Base-by-base conservation (phyloP, 2,113 vertebrate genomes). In the Prolemur simus region DNA sequence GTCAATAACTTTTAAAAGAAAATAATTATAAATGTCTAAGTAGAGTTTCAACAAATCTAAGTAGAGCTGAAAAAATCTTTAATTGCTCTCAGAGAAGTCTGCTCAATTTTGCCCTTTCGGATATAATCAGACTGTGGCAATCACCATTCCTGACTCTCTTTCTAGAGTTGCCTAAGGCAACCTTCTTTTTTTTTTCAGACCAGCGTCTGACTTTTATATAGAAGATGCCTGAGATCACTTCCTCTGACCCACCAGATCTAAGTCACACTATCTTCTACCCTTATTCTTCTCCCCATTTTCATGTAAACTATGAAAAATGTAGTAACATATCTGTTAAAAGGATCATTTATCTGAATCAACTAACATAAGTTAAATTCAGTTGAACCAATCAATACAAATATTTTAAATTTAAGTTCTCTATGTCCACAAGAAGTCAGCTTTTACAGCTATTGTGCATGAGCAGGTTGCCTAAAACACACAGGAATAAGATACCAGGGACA, bases 1-100 rank as follows among this genome's bases (percentile, higher is more conserved):
- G 68, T 83, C 69, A 87, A 86, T 37, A 82, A 54, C 32, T 68
- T n/a, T n/a, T n/a, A 68, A 78, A 45, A 80, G 8, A 78, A 17
- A 69, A 85, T 73, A 96, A 88, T 52, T 86, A 64, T 23, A 91
- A 80, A 81, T 92, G 56, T 69, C 25, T 83, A 91, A 76, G 60
- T 34, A 91, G 25, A 52, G 27, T 83, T 84, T 68, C 52, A 85
- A 63, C 21, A 58, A 58, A 58, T 58, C 56, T 58, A 58, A 58
- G 23, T 77, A 76, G 77, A 77, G 11, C 76, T 91, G 60, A 96
- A 94, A 18, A 71, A 97, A 81, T 84, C 47, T 42, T 93, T 81
- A 39, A 86, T 82, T 87, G 27, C 69, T 89, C 47, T 85, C 45
- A 87, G 56, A n/a, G n/a, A 84, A 87, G 42, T 54, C 23, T 58